phyloP scores from a whole-genome alignment of 2,113 vertebrate genomes.

The Carassius gibelio region DNA sequence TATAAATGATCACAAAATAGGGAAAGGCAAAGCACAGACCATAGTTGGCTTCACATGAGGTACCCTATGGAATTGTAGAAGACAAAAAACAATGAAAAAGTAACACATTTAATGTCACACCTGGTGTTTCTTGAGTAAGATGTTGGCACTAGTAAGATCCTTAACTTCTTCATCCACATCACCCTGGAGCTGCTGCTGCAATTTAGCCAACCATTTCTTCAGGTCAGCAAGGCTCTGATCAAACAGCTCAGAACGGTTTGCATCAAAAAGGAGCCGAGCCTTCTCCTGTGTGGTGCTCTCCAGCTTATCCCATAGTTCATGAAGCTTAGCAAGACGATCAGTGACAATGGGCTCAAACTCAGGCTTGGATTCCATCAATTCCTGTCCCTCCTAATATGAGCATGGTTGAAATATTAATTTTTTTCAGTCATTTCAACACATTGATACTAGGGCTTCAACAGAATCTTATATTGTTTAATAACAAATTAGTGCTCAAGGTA shows the following conservation, averaged over 20 bases:
- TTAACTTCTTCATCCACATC: constrained; percentile 84
- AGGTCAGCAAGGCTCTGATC: constrained; percentile 83
- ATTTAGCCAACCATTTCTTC: constrained; percentile 81
- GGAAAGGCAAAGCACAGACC: background rate
- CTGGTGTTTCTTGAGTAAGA: constrained; percentile 89
- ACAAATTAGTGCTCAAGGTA: background rate
- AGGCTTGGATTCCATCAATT: constrained; percentile 82
- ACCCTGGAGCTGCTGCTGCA: constrained; percentile 81
- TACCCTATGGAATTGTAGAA: background rate
- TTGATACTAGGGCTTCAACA: background rate
- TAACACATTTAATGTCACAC: constrained; percentile 59
- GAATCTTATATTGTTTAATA: background rate
- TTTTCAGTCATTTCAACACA: background rate
- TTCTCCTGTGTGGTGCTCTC: constrained; percentile 80
- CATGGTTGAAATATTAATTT: background rate
- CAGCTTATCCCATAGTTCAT: constrained; percentile 82
- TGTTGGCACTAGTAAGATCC: constrained; percentile 89
- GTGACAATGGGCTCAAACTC: constrained; percentile 76
- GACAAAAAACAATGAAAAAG: background rate
- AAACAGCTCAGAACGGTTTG: constrained; percentile 84
- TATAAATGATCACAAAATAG: background rate
- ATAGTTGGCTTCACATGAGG: background rate
- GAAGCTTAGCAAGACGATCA: constrained; percentile 78
- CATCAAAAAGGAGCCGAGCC: constrained; percentile 83
- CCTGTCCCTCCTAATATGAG: constrained; percentile 81